Evolutionary conservation across 2,113 vertebrate species (phyloP).

Genomic region (Scortum barcoo): DNA sequence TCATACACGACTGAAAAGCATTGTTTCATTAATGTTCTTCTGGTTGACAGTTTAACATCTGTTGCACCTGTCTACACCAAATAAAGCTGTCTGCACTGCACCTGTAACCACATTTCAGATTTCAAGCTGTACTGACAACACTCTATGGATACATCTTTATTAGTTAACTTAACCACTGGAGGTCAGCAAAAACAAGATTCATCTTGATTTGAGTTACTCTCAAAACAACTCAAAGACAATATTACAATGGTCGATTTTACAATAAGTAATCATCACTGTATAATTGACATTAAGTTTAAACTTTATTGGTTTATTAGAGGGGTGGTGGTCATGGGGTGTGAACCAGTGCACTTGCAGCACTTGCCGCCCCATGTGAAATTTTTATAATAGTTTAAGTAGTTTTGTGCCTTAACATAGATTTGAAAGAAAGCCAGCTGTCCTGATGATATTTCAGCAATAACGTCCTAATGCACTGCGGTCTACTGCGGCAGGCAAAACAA

Average conservation of each 20-base stretch:
- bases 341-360: not conserved
- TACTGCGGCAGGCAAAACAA: not conserved
- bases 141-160: not conserved
- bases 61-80: not conserved
- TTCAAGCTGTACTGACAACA: not conserved
- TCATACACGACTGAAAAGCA: not conserved
- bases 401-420: not conserved
- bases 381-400: not conserved
- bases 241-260: too few relatives aligned
- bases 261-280: not conserved
- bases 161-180: not conserved
- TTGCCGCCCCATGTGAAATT: not conserved
- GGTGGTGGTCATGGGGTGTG: not conserved
- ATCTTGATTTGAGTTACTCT: not conserved
- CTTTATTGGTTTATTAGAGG: not conserved
- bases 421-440: not conserved
- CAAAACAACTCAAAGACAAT: too few relatives aligned
- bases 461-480: not conserved
- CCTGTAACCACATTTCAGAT: not conserved
- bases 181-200: not conserved
- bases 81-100: too few relatives aligned
- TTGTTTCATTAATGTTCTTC: not conserved
- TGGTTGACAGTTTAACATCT: not conserved
- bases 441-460: not conserved
- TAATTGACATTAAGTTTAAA: not conserved